Evolutionary conservation across 2,888 invertebrate genomes (phyloP), one percentile per base, ranked within the genome.

Genomic region (Theodoxus fluviatilis): DNA sequence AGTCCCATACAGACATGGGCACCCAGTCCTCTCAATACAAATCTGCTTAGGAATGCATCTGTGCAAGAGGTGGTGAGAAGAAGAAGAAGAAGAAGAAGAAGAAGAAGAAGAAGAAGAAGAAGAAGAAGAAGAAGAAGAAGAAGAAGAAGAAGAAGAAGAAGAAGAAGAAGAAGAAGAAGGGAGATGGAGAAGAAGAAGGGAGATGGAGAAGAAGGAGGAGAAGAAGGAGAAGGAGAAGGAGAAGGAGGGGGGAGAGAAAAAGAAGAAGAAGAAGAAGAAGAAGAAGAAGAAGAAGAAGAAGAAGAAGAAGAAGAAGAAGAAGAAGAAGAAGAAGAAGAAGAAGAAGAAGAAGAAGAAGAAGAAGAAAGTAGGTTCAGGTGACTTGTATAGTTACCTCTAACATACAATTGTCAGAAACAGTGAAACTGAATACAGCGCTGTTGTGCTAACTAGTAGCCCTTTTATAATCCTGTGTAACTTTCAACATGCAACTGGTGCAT

Each of bases 111-210:
- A 22, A 55, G 22, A 22, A 55, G 55, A 55, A 55, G 55, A 55
- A 22, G 22, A 22, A 55, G 55, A 55, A 22, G 22, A 28, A 59
- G 59, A 59, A 6, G 28, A 25, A 28, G 15, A 28, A 6, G 6
- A 28, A 59, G 59, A 59, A 28, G 28, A 28, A 28, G 31, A 31
- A 61, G 61, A 61, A 31, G 31, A 31, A 61, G 61, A 61, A 2
- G 31, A 31, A 61, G 35, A 35, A 31, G 33, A 25, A 37, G 15
- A 22, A 64, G 3, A 40, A 37, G 22, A 12, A 64, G 22, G 33
- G 25, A 18, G 38, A 37, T 18, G 33, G 22, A 64, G 3, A 40
- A 37, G 33, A 2, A 40, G 18, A 40, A 55, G 25, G n/a, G n/a
- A 22, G 9, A n/a, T 7, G n/a, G n/a, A 22, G 9, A 18, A 40